Evolutionary conservation across 2,113 vertebrate species (phyloP).

Genomic region (Ceyx cyanopectus): DNA sequence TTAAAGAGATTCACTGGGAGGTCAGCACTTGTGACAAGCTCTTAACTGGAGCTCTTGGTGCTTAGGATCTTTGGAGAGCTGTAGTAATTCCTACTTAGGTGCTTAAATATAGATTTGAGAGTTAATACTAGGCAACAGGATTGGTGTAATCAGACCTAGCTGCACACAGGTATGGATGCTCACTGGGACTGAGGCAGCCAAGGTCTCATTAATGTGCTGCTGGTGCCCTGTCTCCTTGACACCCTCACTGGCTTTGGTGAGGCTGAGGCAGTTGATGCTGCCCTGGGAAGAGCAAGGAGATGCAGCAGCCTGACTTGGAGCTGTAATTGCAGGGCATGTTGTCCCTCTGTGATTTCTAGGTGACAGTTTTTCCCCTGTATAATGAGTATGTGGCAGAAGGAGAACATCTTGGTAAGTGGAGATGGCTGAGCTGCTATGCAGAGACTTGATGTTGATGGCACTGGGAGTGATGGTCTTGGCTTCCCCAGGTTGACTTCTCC

Average conservation of each 20-base stretch:
- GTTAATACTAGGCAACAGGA: constrained; percentile 51
- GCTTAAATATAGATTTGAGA: constrained; percentile 72
- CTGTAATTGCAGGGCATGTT: accelerated
- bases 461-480: neutral
- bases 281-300: neutral
- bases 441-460: accelerated
- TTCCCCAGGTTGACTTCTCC: neutral
- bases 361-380: neutral
- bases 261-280: neutral
- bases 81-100: constrained; percentile 56
- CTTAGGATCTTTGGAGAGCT: constrained; percentile 46
- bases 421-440: neutral
- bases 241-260: accelerated
- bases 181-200: neutral
- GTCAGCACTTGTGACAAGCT: neutral
- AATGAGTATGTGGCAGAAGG: accelerated
- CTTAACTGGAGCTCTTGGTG: constrained; percentile 34
- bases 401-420: neutral
- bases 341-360: neutral
- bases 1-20: constrained; percentile 22
- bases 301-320: neutral
- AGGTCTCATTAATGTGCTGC: neutral
- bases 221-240: neutral
- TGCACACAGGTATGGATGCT: neutral
- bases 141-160: constrained; percentile 26